phyloP scores from a whole-genome alignment of 2,113 vertebrate genomes.

The Vireo altiloquus region DNA sequence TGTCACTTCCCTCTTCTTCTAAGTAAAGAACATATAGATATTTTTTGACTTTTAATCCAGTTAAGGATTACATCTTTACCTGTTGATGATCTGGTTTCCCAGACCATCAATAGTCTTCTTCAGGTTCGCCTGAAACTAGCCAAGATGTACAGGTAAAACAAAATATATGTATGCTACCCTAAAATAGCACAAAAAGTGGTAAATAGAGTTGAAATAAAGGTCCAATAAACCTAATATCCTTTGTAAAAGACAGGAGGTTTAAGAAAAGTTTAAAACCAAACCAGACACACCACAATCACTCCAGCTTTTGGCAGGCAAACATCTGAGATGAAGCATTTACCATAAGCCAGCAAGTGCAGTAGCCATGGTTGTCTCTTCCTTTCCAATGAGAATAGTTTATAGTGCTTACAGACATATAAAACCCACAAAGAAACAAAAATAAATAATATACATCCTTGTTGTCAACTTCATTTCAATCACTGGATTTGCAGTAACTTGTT shows the following conservation, averaged over 20 bases:
- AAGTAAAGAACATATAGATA: not conserved
- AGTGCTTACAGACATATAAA: not conserved
- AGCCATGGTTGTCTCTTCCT: not conserved
- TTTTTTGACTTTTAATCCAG: not conserved
- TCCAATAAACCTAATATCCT: not conserved
- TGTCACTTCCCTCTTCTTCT: not conserved
- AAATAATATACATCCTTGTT: not conserved
- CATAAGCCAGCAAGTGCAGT: not conserved
- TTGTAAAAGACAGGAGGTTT: not conserved
- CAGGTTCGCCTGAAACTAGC: not conserved
- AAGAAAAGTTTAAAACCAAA: not conserved
- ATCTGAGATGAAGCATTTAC: not conserved
- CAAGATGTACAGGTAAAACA: not conserved
- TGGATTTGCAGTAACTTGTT: not conserved
- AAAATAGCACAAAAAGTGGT: not conserved
- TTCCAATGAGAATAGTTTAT: not conserved
- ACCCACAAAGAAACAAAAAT: not conserved
- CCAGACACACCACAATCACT: not conserved
- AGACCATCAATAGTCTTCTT: not conserved
- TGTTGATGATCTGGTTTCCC: not conserved
- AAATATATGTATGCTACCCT: not conserved
- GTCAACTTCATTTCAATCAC: not conserved
- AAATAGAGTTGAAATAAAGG: not conserved
- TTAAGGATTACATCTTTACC: not conserved
- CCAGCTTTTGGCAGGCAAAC: not conserved